These are phyloP conservation scores for Nasonia giraulti DNA, from an alignment of 1,140 invertebrate genomes.

Conservation along the genomic window DNA sequence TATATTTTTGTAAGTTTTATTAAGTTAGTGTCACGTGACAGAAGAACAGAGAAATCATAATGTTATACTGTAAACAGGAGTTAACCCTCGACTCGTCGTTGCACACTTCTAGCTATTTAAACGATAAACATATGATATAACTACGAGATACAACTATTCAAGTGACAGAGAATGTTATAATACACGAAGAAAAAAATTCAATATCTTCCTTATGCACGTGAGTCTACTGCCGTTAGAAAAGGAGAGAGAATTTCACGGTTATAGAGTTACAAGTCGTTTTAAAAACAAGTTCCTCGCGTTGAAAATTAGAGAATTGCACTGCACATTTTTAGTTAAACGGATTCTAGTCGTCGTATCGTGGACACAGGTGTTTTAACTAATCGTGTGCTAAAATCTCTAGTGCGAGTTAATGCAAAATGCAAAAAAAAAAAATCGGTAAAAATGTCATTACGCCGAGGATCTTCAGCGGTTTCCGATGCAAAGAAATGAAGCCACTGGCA, in stretches of 20 bases:
- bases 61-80: background rate
- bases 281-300: slow-evolving; percentile 31
- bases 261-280: slow-evolving; percentile 11
- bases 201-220: slow-evolving; percentile 31
- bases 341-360: slow-evolving; percentile 5
- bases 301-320: slow-evolving; percentile 20
- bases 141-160: background rate
- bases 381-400: slow-evolving; percentile 27
- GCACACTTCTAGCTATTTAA: background rate
- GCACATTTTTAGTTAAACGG: slow-evolving; percentile 22
- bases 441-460: background rate
- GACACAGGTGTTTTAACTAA: slow-evolving; percentile 18
- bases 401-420: background rate
- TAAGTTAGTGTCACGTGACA: background rate
- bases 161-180: background rate
- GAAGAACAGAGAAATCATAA: background rate
- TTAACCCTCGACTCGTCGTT: slow-evolving; percentile 4
- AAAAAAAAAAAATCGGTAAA: background rate
- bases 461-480: background rate
- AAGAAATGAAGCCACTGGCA: background rate
- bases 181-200: background rate
- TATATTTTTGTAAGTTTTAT: slow-evolving; percentile 8
- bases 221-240: slow-evolving; percentile 25
- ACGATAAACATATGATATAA: background rate
- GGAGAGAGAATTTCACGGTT: background rate